Evolutionary conservation across 2,888 invertebrate genomes (phyloP).

Genomic region (Drosophila cracens): DNA sequence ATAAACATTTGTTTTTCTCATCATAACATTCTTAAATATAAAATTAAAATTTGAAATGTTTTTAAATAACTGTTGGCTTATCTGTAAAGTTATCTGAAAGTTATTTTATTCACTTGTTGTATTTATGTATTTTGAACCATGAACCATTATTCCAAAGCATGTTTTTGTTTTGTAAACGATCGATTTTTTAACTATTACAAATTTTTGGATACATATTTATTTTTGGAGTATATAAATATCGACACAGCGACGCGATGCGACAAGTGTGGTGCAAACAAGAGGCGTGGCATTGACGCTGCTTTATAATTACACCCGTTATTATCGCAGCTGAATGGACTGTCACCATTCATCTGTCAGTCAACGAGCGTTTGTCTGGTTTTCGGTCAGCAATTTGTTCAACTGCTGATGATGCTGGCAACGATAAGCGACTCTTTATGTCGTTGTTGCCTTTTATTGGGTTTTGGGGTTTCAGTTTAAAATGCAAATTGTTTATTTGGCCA

Average conservation of each 20-base stretch:
- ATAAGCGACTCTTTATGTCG: slow-evolving; percentile 40
- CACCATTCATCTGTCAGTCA: slow-evolving; percentile 50
- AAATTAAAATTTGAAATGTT: too few species aligned
- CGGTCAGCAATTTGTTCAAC: slow-evolving; percentile 67
- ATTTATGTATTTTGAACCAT: not conserved
- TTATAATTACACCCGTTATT: slow-evolving; percentile 66
- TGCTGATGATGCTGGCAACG: slow-evolving; percentile 43
- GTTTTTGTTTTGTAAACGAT: too few species aligned
- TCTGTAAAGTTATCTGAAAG: not conserved
- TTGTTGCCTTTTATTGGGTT: slow-evolving; percentile 26
- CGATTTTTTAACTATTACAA: too few species aligned
- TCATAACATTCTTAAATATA: too few species aligned
- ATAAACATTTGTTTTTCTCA: not conserved
- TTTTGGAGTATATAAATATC: not conserved
- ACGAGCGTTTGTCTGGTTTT: slow-evolving; percentile 54
- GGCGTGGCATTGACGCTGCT: slow-evolving; percentile 41
- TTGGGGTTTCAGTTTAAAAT: slow-evolving; percentile 63
- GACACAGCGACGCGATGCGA: slow-evolving; percentile 14
- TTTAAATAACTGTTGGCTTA: not conserved
- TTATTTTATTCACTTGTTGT: too few species aligned
- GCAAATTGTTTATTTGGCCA: slow-evolving; percentile 75
- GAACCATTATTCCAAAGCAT: not conserved
- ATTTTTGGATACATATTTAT: not conserved
- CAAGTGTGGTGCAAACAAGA: slow-evolving; percentile 54
- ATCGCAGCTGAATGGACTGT: slow-evolving; percentile 51